Percentiles rank a stretch among this genome's conserved stretches.
Evolutionary conservation across 2,888 invertebrate genomes (phyloP).

Genomic region (Achlya flavicornis): DNA sequence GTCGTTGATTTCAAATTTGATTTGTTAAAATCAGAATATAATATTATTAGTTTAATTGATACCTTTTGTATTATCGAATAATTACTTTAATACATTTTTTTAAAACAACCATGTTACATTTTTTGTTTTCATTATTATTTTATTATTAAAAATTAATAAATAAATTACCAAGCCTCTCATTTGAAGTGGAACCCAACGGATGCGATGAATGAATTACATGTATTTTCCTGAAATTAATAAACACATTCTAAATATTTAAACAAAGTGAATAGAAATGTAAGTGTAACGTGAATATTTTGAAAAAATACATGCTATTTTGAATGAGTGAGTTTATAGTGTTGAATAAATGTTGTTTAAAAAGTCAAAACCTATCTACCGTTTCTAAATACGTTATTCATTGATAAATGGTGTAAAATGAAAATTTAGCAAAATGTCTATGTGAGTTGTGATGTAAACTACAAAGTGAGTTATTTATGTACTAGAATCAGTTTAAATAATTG

Average conservation of each 20-base stretch:
- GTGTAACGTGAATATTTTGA: not conserved
- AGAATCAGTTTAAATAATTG: not conserved
- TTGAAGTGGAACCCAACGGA: conserved; percentile 53
- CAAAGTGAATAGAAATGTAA: conserved; percentile 10
- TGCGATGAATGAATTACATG: conserved; percentile 64
- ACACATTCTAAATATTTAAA: conserved; percentile 18
- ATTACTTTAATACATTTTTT: not conserved
- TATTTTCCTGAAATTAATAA: conserved; percentile 72
- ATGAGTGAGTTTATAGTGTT: not conserved
- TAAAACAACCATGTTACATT: not conserved
- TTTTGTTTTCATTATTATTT: not conserved
- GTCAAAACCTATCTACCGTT: not conserved
- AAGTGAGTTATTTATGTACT: not conserved
- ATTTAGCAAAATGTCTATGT: conserved; percentile 8
- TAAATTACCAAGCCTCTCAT: conserved; percentile 34
- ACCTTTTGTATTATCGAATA: no score
- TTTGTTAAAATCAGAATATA: not conserved
- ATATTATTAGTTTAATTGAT: no score
- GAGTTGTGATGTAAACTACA: not conserved
- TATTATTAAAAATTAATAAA: not conserved
- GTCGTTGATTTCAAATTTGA: not conserved
- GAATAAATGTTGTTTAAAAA: not conserved
- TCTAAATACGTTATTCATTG: conserved; percentile 1
- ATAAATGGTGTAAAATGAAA: not conserved
- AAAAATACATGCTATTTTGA: not conserved